Percentiles rank a stretch among this genome's conserved stretches.
Evolutionary conservation across 2,888 invertebrate species (phyloP).

Genomic region (Pyrocoelia pectoralis): DNA sequence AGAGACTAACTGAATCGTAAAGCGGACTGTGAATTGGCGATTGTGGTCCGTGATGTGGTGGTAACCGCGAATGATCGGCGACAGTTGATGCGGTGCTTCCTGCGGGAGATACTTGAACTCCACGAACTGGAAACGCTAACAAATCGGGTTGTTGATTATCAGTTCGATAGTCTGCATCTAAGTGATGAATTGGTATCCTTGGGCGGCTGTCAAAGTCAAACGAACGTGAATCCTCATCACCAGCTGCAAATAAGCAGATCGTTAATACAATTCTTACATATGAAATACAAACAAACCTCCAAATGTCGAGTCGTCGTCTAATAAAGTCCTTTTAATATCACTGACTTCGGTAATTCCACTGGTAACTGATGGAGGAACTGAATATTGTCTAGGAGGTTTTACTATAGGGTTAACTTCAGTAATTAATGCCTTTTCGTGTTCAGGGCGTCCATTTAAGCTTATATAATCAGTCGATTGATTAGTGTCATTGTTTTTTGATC

Average conservation of each 20-base stretch:
- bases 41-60: slow-evolving; percentile 60
- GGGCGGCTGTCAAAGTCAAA: slow-evolving; percentile 70
- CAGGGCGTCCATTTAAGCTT: slow-evolving; percentile 78
- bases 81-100: slow-evolving; percentile 85
- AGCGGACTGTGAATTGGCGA: slow-evolving; percentile 70
- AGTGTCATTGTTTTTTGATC: slow-evolving; percentile 49
- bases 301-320: slow-evolving; percentile 78
- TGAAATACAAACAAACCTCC: slow-evolving; percentile 38
- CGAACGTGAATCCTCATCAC: slow-evolving; percentile 76
- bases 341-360: slow-evolving; percentile 83
- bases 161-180: slow-evolving; percentile 64
- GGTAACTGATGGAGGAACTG: slow-evolving; percentile 73
- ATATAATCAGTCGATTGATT: slow-evolving; percentile 62
- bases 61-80: slow-evolving; percentile 73
- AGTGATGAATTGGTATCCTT: slow-evolving; percentile 62
- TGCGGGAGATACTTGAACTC: slow-evolving; percentile 75
- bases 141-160: slow-evolving; percentile 80
- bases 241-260: slow-evolving; percentile 56
- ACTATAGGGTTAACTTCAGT: slow-evolving; percentile 86
- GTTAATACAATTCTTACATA: too few relatives aligned
- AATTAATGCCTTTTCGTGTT: slow-evolving; percentile 86
- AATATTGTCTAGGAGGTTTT: slow-evolving; percentile 82
- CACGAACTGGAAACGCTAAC: slow-evolving; percentile 77
- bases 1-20: slow-evolving; percentile 71
- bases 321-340: slow-evolving; percentile 80